These are phyloP conservation scores for Oxyscelio sp. DNA, from an alignment of 2,888 invertebrate species.

Conservation along the genomic window DNA sequence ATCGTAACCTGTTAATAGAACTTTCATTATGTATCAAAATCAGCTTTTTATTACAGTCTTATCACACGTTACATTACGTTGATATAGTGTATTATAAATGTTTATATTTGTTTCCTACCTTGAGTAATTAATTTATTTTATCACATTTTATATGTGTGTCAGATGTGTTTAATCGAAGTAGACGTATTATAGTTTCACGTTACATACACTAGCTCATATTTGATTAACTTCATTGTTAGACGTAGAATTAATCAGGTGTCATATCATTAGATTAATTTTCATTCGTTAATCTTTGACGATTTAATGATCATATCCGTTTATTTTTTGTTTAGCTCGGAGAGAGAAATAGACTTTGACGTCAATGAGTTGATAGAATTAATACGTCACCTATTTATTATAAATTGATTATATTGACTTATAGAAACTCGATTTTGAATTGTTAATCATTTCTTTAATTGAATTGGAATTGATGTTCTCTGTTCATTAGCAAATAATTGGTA, in stretches of 20 bases:
- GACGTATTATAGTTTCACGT: background rate
- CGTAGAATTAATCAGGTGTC: background rate
- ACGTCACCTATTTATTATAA: too few relatives aligned
- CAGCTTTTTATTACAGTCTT: slow-evolving; percentile 39
- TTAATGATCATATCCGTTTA: too few relatives aligned
- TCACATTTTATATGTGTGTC: background rate
- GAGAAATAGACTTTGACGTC: too few relatives aligned
- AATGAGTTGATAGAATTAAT: too few relatives aligned
- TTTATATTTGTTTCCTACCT: slow-evolving; percentile 7
- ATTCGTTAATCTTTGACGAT: background rate
- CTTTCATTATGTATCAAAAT: slow-evolving; percentile 23
- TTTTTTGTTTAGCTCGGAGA: too few relatives aligned
- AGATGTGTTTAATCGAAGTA: background rate
- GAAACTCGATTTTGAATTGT: too few relatives aligned
- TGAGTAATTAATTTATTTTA: slow-evolving; percentile 1
- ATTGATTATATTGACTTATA: too few relatives aligned
- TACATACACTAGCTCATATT: background rate
- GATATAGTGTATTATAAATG: slow-evolving; percentile 19
- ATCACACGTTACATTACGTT: too few relatives aligned
- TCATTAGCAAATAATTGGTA: too few relatives aligned
- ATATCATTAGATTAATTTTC: background rate
- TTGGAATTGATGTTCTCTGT: too few relatives aligned
- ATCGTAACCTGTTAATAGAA: slow-evolving; percentile 34
- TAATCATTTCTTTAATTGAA: too few relatives aligned
- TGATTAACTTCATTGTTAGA: slow-evolving; percentile 17